Conservation (phyloP, 2,888 invertebrate species). For the Acrobasis consociella region DNA sequence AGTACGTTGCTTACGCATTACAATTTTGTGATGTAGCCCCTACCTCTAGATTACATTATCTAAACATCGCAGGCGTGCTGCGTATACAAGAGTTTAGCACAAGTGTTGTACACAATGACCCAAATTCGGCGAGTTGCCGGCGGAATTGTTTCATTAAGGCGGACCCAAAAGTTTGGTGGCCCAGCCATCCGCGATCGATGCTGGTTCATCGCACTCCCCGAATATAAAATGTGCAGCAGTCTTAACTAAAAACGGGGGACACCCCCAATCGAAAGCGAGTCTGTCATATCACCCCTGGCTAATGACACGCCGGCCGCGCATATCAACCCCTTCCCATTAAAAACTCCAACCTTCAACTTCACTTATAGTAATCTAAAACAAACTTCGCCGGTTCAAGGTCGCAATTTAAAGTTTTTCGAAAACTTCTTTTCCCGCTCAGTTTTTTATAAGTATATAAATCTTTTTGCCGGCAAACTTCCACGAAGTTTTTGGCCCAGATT, state of each 20-base stretch:
- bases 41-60: slow-evolving; percentile 17
- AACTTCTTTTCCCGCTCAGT: slow-evolving; percentile 79
- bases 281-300: slow-evolving; percentile 56
- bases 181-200: slow-evolving; percentile 63
- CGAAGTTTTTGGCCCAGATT: slow-evolving; percentile 83
- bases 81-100: slow-evolving; percentile 48
- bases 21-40: neutral
- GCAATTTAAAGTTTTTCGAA: slow-evolving; percentile 84
- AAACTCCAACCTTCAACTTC: slow-evolving; percentile 69
- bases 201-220: slow-evolving; percentile 66
- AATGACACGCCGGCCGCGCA: slow-evolving; percentile 58
- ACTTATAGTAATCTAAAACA: slow-evolving; percentile 82
- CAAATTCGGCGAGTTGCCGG: slow-evolving; percentile 60
- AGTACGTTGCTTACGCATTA: neutral
- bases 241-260: slow-evolving; percentile 45
- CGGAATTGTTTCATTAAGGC: slow-evolving; percentile 76
- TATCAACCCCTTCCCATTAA: slow-evolving; percentile 71
- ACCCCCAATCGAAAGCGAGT: slow-evolving; percentile 53
- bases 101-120: slow-evolving; percentile 69
- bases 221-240: slow-evolving; percentile 54
- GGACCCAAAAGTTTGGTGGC: slow-evolving; percentile 68
- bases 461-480: slow-evolving; percentile 80
- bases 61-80: slow-evolving; percentile 43
- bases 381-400: slow-evolving; percentile 82
- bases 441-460: slow-evolving; percentile 83